Evolutionary conservation across 1,140 invertebrate genomes (phyloP).

Genomic region (Zaprionus vittiger): DNA sequence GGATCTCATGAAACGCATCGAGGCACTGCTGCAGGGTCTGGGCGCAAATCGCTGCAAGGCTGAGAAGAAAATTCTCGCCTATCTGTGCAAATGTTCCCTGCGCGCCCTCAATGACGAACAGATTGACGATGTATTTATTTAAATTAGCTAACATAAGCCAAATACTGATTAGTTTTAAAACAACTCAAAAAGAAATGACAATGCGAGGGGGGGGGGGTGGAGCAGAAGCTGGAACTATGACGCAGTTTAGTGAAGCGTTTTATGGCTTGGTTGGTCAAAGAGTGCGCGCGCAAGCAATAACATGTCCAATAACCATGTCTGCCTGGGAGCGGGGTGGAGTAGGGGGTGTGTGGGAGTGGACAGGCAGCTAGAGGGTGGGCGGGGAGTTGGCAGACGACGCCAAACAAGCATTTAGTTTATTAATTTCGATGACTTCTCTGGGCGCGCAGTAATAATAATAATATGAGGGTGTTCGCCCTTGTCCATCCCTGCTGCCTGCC

Average conservation of each 20-base stretch:
- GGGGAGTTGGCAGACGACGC: slow-evolving; percentile 44
- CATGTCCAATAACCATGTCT: slow-evolving; percentile 76
- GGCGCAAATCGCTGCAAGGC: slow-evolving; percentile 66
- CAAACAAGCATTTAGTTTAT: slow-evolving; percentile 82
- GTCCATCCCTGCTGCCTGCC: background rate
- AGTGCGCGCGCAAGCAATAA: slow-evolving; percentile 80
- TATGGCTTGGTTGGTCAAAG: slow-evolving; percentile 59
- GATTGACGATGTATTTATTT: slow-evolving; percentile 75
- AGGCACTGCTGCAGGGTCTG: slow-evolving; percentile 66
- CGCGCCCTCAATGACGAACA: slow-evolving; percentile 63
- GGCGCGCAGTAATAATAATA: slow-evolving; percentile 49
- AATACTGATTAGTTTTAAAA: slow-evolving; percentile 12
- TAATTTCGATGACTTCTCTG: slow-evolving; percentile 66
- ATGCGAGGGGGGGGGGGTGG: slow-evolving; percentile 3
- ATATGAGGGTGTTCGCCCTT: slow-evolving; percentile 27
- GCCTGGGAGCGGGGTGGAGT: background rate
- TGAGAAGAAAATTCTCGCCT: slow-evolving; percentile 69
- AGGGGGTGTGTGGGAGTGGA: slow-evolving; percentile 8
- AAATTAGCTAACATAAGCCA: slow-evolving; percentile 18
- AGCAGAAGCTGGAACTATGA: slow-evolving; percentile 64
- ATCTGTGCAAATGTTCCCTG: slow-evolving; percentile 75
- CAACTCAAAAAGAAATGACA: background rate
- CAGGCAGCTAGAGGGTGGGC: background rate
- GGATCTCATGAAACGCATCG: slow-evolving; percentile 63
- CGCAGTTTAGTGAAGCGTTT: slow-evolving; percentile 55